Evolutionary conservation across 2,797 vertebrate species (phyloP), one percentile per base, ranked within the genome.

Genomic region (Dendrocincla fuliginosa): DNA sequence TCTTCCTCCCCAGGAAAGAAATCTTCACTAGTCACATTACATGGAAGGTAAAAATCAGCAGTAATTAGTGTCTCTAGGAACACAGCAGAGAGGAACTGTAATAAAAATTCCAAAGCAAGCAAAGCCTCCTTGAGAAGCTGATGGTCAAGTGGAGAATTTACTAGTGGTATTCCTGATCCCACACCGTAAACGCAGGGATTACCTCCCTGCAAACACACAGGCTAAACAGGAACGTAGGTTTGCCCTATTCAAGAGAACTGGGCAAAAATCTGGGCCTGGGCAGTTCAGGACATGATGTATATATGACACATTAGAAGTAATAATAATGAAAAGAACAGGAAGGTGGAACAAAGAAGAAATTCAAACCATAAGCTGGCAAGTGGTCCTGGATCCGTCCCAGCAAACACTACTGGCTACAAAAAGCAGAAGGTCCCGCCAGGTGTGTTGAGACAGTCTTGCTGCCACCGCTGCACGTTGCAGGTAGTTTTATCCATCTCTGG

Each of bases 331-430:
- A 73, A 55, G 69, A 85, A 85, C 65, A 64, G 60, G 56, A 82
- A 91, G 67, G 70, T 82, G 91, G 74, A 95, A 91, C 85, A 93
- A 94, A 92, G 63, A 91, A 94, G 75, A 88, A 84, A 86, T 74
- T 90, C 94, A 84, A 97, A 93, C 84, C 91, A 93, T 86, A 95
- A 92, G 81, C 70, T 93, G 95, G 61, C 93, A 95, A 85, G 78
- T 89, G 84, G 90, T 96, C 96, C 94, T 92, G 91, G 88, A 92
- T 93, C 91, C 81, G 86, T 95, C 75, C 84, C 92, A 92, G 94
- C 85, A 92, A 95, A 95, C 92, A 84, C 78, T 90, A 91, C 69
- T 67, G 79, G 83, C 93, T 96, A 74, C 37, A 93, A 71, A 83
- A 80, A 84, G 94, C 81, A 77, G 78, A 79, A 85, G 89, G 81